Conservation (phyloP, 2,888 invertebrate genomes). For the Creontiades dilutus region DNA sequence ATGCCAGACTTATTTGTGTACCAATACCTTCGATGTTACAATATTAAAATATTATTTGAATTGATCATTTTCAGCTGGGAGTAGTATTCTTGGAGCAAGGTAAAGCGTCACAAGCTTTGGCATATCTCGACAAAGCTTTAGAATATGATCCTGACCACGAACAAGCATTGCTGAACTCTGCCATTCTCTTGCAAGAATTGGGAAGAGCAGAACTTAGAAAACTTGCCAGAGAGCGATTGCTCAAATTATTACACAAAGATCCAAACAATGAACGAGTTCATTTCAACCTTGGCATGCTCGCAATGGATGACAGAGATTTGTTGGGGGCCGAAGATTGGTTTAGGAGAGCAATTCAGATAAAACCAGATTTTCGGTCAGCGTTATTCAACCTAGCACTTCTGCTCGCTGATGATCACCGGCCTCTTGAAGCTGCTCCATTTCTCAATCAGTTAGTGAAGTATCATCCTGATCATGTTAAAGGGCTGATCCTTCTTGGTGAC, state of each 20-base stretch:
- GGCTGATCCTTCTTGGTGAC: slow-evolving; percentile 94
- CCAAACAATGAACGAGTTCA: slow-evolving; percentile 92
- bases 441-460: slow-evolving; percentile 93
- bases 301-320: slow-evolving; percentile 96
- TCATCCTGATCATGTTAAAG: slow-evolving; percentile 96
- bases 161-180: slow-evolving; percentile 96
- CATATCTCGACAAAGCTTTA: slow-evolving; percentile 94
- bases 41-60: too few species aligned
- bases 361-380: slow-evolving; percentile 94
- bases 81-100: slow-evolving; percentile 96
- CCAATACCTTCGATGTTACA: neutral
- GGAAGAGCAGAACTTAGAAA: slow-evolving; percentile 89
- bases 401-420: slow-evolving; percentile 91
- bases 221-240: slow-evolving; percentile 88
- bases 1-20: neutral
- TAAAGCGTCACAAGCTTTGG: slow-evolving; percentile 92
- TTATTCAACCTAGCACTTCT: slow-evolving; percentile 95
- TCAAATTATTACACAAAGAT: slow-evolving; percentile 88
- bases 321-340: slow-evolving; percentile 95
- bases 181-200: slow-evolving; percentile 94
- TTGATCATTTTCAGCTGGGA: slow-evolving; percentile 85
- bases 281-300: slow-evolving; percentile 97
- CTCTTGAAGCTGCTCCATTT: slow-evolving; percentile 94
- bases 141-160: slow-evolving; percentile 96
- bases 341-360: slow-evolving; percentile 90